Evolutionary conservation across 2,888 invertebrate genomes (phyloP).

Genomic region (Toxonevra muliebris): DNA sequence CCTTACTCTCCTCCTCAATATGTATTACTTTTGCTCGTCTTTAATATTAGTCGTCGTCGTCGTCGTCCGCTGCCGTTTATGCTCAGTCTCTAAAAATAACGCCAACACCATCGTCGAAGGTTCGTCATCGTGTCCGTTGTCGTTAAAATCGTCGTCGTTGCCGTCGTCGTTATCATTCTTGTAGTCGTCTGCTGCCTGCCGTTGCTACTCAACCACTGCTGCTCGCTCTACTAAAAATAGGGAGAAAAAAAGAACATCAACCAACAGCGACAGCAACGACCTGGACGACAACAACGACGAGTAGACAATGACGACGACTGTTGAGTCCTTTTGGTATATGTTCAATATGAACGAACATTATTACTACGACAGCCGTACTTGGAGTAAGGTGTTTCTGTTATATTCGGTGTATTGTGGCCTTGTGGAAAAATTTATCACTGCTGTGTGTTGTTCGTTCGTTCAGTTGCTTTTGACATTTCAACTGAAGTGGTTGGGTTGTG

Average conservation of each 20-base stretch:
- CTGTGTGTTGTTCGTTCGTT: slow-evolving; percentile 28
- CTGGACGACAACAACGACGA: background rate
- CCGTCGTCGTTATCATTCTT: background rate
- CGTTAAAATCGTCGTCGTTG: background rate
- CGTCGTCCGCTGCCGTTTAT: background rate
- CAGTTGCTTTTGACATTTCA: slow-evolving; percentile 44
- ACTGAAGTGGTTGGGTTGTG: slow-evolving; percentile 42
- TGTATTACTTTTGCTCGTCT: background rate
- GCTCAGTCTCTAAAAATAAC: too few relatives aligned
- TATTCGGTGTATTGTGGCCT: slow-evolving; percentile 1
- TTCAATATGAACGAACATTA: background rate
- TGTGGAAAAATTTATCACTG: slow-evolving; percentile 22
- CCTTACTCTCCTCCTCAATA: too few relatives aligned
- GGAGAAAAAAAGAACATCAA: slow-evolving; percentile 14
- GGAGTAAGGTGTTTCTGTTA: slow-evolving; percentile 2
- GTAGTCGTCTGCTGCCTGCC: background rate
- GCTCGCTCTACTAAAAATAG: background rate
- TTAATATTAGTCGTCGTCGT: background rate
- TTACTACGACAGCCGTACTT: slow-evolving; percentile 4
- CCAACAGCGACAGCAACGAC: background rate
- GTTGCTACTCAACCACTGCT: background rate
- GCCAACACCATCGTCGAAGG: too few relatives aligned
- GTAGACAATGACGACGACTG: background rate
- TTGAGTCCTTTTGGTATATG: background rate
- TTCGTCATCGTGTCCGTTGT: background rate